Evolutionary conservation across 2,113 vertebrate genomes (phyloP).

Genomic region (Trematomus loennbergii): DNA sequence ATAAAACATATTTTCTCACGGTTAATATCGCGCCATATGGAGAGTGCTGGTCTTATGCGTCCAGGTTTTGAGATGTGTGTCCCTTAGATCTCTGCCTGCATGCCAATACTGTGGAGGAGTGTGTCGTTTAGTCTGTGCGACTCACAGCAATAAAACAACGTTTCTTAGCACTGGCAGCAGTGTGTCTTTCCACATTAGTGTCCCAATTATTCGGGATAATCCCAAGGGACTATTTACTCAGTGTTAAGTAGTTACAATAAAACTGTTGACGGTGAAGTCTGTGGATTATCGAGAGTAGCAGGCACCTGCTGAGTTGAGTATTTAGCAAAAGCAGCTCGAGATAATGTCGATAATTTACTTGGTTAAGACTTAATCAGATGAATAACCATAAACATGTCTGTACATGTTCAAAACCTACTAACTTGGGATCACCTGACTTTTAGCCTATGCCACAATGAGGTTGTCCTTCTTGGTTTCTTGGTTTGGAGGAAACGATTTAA

Average conservation of each 20-base stretch:
- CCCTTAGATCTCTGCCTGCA: neutral
- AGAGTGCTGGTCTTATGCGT: neutral
- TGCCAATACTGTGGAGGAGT: neutral
- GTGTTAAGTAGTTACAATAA: neutral
- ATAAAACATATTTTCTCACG: slow-evolving; percentile 24
- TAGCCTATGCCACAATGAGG: too few species aligned
- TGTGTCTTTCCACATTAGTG: neutral
- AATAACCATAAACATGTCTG: neutral
- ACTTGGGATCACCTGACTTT: neutral
- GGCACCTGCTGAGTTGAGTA: neutral
- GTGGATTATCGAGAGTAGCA: neutral
- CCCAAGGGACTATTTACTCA: neutral
- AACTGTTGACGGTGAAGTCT: neutral
- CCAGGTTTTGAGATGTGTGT: slow-evolving; percentile 6
- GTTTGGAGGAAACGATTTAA: neutral
- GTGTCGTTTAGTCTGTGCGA: neutral
- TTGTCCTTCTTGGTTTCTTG: too few species aligned
- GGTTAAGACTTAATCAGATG: neutral
- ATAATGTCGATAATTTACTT: too few species aligned
- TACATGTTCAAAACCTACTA: too few species aligned
- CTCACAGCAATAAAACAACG: neutral
- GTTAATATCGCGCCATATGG: neutral
- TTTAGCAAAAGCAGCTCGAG: neutral
- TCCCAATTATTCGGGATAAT: neutral
- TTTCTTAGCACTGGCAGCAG: neutral